Conservation (phyloP, 2,888 invertebrate genomes). For the Drepanosiphum platanoidis region DNA sequence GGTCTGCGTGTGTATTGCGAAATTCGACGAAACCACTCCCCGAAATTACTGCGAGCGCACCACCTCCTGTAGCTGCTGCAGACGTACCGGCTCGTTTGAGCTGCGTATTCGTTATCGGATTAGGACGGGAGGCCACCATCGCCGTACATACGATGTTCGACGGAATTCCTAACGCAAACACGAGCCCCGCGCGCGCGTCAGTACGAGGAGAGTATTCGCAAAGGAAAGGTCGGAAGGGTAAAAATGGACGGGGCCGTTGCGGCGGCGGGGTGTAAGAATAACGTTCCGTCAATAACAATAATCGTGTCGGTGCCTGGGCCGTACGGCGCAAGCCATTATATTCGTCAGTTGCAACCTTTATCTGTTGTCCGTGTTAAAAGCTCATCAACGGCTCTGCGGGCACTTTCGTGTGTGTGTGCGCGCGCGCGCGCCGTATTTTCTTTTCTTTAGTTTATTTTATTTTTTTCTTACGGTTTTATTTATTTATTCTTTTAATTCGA, state of each 20-base stretch:
- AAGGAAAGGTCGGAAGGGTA: neutral
- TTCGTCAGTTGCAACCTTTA: slow-evolving; percentile 56
- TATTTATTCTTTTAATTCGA: neutral
- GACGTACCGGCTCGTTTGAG: neutral
- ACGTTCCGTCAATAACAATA: slow-evolving; percentile 51
- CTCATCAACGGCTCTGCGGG: slow-evolving; percentile 46
- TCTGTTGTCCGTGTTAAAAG: slow-evolving; percentile 58
- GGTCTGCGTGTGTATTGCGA: neutral
- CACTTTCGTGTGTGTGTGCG: neutral
- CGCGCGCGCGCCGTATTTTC: neutral
- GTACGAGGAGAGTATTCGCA: slow-evolving; percentile 1
- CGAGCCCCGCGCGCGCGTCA: neutral
- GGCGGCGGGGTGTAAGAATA: neutral
- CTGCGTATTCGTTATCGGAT: slow-evolving; percentile 10
- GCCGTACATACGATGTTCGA: neutral
- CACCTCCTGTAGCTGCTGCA: neutral
- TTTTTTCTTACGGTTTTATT: neutral
- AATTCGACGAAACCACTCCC: neutral
- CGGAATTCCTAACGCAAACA: neutral
- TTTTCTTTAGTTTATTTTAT: neutral
- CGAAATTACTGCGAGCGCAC: neutral
- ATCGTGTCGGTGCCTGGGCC: slow-evolving; percentile 54
- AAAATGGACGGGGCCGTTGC: neutral
- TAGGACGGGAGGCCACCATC: slow-evolving; percentile 6
- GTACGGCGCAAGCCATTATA: slow-evolving; percentile 50